These are phyloP conservation scores for Cryptomyrus ogoouensis DNA, from an alignment of 2,113 vertebrate species.

Conservation along the genomic window DNA sequence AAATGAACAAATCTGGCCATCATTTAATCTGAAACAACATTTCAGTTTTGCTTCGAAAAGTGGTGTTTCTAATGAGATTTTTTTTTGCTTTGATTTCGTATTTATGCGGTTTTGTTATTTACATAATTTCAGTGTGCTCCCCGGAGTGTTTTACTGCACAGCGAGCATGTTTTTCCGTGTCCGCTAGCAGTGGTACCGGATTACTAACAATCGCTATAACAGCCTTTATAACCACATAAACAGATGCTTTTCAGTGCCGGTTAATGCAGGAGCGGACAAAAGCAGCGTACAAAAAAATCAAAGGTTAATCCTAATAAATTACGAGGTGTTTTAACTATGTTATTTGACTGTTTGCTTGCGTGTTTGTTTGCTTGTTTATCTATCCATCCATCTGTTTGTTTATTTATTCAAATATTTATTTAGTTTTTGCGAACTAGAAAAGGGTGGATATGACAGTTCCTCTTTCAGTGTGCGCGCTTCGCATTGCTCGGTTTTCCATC, in stretches of 20 bases:
- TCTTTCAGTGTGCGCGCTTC: not conserved
- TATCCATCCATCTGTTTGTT: no score
- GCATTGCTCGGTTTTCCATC: not conserved
- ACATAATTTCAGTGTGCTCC: not conserved
- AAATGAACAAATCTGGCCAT: not conserved
- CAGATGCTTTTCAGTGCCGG: not conserved
- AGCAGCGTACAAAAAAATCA: not conserved
- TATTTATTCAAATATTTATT: not conserved
- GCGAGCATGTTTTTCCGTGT: not conserved
- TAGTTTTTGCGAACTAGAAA: not conserved
- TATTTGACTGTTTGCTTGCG: no score
- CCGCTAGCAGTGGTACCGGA: not conserved
- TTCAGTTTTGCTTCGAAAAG: not conserved
- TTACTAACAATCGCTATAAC: not conserved
- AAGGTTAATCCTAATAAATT: not conserved
- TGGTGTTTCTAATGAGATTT: not conserved
- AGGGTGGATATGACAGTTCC: not conserved
- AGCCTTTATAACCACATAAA: not conserved
- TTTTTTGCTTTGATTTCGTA: not conserved
- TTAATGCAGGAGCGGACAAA: not conserved
- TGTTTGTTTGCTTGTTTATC: no score
- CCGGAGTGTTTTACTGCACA: not conserved
- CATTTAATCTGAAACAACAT: not conserved
- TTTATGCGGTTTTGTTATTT: not conserved
- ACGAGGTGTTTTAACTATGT: not conserved